Percentiles rank a stretch among this genome's conserved stretches.
Evolutionary conservation across 2,113 vertebrate species (phyloP).

Genomic region (Hydrochoerus hydrochaeris): DNA sequence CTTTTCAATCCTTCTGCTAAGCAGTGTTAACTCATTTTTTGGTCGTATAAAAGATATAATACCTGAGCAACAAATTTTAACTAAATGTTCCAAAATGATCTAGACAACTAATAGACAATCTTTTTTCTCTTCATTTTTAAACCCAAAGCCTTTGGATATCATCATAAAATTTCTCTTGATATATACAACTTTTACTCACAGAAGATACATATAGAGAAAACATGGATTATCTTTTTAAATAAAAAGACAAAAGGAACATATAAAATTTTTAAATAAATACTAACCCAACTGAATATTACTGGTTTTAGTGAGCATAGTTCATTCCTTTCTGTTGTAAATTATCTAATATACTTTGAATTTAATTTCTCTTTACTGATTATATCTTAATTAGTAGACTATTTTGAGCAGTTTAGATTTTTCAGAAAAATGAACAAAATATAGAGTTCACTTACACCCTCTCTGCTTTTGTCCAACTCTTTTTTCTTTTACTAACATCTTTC

Average conservation of each 20-base stretch:
- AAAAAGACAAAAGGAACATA: neutral
- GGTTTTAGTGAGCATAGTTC: neutral
- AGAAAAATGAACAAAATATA: neutral
- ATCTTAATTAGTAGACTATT: neutral
- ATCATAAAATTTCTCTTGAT: neutral
- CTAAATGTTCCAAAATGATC: neutral
- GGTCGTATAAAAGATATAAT: neutral
- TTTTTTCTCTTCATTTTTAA: neutral
- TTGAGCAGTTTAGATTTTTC: neutral
- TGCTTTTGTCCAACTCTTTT: neutral
- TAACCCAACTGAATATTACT: neutral
- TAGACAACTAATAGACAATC: neutral
- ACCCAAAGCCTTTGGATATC: neutral
- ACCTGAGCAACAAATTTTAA: neutral
- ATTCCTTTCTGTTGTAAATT: neutral
- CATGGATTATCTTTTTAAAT: neutral
- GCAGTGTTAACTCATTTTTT: neutral
- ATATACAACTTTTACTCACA: neutral
- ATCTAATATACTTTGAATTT: neutral
- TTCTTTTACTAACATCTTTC: neutral
- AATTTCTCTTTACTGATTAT: neutral
- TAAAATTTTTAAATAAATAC: neutral
- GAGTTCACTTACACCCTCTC: neutral
- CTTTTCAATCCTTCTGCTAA: neutral
- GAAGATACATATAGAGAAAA: neutral